Base-by-base conservation (phyloP, 2,113 vertebrate species). In the Pungitius pungitius region DNA sequence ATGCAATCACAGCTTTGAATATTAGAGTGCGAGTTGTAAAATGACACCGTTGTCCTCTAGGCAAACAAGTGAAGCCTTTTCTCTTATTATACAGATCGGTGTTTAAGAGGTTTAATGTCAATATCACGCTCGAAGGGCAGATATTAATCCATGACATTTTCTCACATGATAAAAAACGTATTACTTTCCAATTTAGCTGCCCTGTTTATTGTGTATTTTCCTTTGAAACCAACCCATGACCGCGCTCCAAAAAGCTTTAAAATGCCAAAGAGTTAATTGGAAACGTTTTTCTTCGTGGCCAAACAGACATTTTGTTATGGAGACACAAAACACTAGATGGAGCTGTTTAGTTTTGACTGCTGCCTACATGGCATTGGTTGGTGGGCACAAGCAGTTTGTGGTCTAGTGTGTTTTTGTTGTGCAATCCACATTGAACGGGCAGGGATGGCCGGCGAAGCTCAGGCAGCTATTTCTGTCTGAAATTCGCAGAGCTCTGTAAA, bases 271-370 rank as follows among this genome's bases (percentile, higher is more conserved):
- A 33, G 40, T 51, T 69, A 37, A 65, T 40, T n/a, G 47, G 17
- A 73, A 18, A 3, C 6, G 1, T 52, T 63, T 43, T 64, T 20
- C 56, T 20, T 14, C 12, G 0, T 39, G 7, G 7, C 10, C 8
- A 63, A 14, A 62, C 33, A 42, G 42, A 33, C 10, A 37, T 59
- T 56, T 20, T 56, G 17, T 9, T 30, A n/a, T 30, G 33, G 33
- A 18, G 2, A 24, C 43, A 6, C 13, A 20, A n/a, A 52, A 58
- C 91, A 85, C 89, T 89, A 92, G 92, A 89, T 91, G 92, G 88
- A n/a, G 84, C 72, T 86, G 61, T 83, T 86, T 74, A 49, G 15
- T 77, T 81, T 60, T 13, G 15, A 54, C 69, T 67, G 42, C 30
- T 43, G 33, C 11, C 10, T 55, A 1, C 47, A 39, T 26, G 18